Base-by-base conservation (phyloP, 2,888 invertebrate genomes). In the Sialis lutaria region DNA sequence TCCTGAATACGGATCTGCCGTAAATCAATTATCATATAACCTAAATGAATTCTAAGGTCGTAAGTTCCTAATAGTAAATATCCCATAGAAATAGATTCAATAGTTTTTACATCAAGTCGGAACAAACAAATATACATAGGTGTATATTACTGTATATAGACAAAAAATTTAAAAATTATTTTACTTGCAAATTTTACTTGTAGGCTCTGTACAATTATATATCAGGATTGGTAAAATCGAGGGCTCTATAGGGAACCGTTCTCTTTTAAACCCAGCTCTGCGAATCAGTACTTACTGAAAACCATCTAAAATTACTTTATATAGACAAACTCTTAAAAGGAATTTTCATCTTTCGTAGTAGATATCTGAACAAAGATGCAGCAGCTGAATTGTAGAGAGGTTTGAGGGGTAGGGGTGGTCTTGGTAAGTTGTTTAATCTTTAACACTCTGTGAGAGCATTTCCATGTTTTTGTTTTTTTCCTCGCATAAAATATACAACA, bases 401-500 rank as follows among this genome's bases (percentile, higher is more conserved):
- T n/a, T n/a, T 37, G 35, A 35, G 9, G 37, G n/a, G 12, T 10
- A 37, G 37, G 8, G n/a, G 37, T 12, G 12, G 37, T 37, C 6
- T 22, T 10, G 42, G 32, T 32, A 32, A 42, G 31, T 34, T 45
- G 45, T 45, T 45, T 45, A 45, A 45, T 45, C 45, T 45, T 45
- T 45, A 45, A 45, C 45, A 45, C 45, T 31, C 37, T 31, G 35
- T 45, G 45, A 45, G 35, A 45, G 45, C 35, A 37, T 45, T 45
- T 45, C 45, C 45, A 37, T 45, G 45, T 45, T 45, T 45, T 35
- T 35, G 35, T 22, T 45, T 45, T 45, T 45, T 22, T 30, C 32
- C 31, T 32, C 42, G 42, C 42, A 42, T 30, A 31, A 31, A 22
- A 31, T 42, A 42, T 37, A n/a, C 37, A 37, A 12, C 12, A 37